A percentile compares a stretch with the other conserved stretches of the same genome.
phyloP scores from a whole-genome alignment of 2,888 invertebrate species.

The Pemphredon lugubris region DNA sequence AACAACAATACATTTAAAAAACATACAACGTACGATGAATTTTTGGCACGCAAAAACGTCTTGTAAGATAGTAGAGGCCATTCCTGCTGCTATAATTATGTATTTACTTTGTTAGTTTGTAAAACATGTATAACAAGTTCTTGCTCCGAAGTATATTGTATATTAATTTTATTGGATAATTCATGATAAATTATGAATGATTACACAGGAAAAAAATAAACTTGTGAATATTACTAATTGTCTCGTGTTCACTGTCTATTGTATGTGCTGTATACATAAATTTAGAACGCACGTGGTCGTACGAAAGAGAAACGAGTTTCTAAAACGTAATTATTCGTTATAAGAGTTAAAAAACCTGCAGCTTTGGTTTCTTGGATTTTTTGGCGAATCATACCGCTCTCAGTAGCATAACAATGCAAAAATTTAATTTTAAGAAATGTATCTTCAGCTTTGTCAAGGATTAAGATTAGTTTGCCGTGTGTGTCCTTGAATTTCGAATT shows the following conservation, averaged over 20 bases:
- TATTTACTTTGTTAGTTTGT: constrained; percentile 78
- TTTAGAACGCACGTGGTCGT: no score
- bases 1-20: constrained; percentile 69
- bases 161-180: constrained; percentile 80
- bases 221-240: constrained; percentile 69
- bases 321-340: no score
- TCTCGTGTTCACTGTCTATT: constrained; percentile 12
- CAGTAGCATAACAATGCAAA: no score
- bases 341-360: no score
- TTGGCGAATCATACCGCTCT: no score
- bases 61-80: constrained; percentile 80
- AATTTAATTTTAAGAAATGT: no score
- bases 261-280: not conserved
- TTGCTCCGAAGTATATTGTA: constrained; percentile 79
- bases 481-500: no score
- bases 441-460: no score
- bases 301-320: no score
- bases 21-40: constrained; percentile 64
- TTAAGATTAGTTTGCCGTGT: no score
- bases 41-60: constrained; percentile 78
- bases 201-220: constrained; percentile 74
- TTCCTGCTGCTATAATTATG: constrained; percentile 79
- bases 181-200: constrained; percentile 78
- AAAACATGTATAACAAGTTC: constrained; percentile 78
- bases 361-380: no score